Conservation (phyloP, 2,888 invertebrate genomes). For the Abscondita cerata region DNA sequence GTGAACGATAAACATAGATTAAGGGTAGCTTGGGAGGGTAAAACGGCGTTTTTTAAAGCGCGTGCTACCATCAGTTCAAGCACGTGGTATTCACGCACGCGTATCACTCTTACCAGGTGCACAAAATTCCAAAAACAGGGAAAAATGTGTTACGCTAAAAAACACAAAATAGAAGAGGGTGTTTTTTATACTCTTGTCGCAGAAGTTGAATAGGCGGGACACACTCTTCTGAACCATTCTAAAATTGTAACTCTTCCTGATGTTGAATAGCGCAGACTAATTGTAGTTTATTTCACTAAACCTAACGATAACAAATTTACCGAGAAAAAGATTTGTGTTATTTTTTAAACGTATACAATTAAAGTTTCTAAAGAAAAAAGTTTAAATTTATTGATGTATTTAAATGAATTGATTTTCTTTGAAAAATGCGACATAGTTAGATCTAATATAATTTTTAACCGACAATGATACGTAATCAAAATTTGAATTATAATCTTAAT, state of each 20-base stretch:
- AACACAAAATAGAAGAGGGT: constrained; percentile 36
- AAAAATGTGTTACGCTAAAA: constrained; percentile 37
- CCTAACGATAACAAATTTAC: not conserved
- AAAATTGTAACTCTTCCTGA: constrained; percentile 17
- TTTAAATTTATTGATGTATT: too few species aligned
- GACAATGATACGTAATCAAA: too few species aligned
- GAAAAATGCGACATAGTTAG: too few species aligned
- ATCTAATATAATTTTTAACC: too few species aligned
- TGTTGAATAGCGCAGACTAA: too few species aligned
- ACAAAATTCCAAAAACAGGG: constrained; percentile 37
- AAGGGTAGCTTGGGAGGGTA: constrained; percentile 32
- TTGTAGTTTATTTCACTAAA: not conserved
- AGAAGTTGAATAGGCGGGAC: constrained; percentile 18
- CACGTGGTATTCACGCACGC: constrained; percentile 39
- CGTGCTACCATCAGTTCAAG: constrained; percentile 27
- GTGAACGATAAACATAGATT: constrained; percentile 33
- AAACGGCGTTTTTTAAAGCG: constrained; percentile 32
- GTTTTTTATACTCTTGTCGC: constrained; percentile 29
- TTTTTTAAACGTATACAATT: too few species aligned
- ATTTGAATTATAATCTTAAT: too few species aligned
- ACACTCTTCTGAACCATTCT: constrained; percentile 5
- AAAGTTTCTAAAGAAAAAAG: too few species aligned
- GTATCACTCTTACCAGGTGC: constrained; percentile 36
- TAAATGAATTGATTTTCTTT: too few species aligned
- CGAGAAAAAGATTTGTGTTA: too few species aligned